Conservation (phyloP, 2,113 vertebrate genomes). For the Nycticorax nycticorax region DNA sequence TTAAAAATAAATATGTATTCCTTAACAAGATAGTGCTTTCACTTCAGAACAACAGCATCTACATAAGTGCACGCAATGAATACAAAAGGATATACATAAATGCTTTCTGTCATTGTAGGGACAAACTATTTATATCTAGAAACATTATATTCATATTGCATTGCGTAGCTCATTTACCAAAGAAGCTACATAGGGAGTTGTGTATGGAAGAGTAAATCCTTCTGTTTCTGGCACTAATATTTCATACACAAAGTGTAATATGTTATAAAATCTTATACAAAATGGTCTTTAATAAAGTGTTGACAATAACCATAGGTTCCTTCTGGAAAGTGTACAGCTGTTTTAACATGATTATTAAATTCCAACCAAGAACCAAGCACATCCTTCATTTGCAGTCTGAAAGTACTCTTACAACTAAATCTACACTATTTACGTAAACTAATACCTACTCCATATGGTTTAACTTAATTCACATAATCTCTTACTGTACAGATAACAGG, state of each 20-base stretch:
- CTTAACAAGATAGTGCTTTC: background rate
- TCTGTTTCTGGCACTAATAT: background rate
- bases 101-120: background rate
- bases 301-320: background rate
- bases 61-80: background rate
- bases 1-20: background rate
- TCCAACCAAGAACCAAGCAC: slow-evolving; percentile 1
- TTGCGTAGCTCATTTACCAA: background rate
- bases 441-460: background rate
- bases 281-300: background rate
- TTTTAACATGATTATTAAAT: slow-evolving; percentile 2
- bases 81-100: background rate
- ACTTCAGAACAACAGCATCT: background rate
- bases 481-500: background rate
- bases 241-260: background rate
- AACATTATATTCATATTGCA: background rate
- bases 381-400: background rate
- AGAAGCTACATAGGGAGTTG: background rate
- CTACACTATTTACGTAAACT: background rate
- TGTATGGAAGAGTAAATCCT: background rate
- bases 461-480: background rate
- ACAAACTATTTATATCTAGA: background rate
- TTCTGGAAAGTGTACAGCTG: background rate
- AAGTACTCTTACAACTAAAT: background rate
- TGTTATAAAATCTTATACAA: background rate